Conservation (phyloP, 2,888 invertebrate genomes). For the Drosophila peninsularis region DNA sequence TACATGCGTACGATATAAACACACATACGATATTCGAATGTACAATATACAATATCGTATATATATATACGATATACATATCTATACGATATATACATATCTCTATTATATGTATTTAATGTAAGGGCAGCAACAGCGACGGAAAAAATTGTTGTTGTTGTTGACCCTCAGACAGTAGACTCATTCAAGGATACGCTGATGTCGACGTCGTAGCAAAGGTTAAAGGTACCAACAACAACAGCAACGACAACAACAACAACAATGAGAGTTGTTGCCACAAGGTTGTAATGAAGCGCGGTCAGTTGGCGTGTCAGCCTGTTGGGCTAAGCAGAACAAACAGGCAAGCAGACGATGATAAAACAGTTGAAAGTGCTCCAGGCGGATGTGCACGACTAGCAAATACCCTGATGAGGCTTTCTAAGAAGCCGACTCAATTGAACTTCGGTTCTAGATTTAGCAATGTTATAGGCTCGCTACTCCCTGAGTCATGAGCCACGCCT, state of each 20-base stretch:
- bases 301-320: constrained; percentile 33
- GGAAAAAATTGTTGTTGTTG: constrained; percentile 70
- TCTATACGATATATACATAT: constrained; percentile 14
- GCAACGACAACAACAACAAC: constrained; percentile 27
- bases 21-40: background rate
- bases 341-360: constrained; percentile 8
- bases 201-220: constrained; percentile 63
- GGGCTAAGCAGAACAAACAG: constrained; percentile 23
- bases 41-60: background rate
- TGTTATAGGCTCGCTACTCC: background rate
- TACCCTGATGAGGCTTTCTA: background rate
- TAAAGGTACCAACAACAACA: constrained; percentile 69
- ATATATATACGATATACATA: background rate
- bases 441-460: background rate
- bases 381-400: background rate
- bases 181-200: constrained; percentile 69
- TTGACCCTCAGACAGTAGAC: constrained; percentile 80
- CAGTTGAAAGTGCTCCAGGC: constrained; percentile 40
- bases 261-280: constrained; percentile 48
- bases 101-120: constrained; percentile 7
- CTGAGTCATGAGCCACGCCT: background rate
- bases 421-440: too few species aligned
- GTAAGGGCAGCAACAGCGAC: constrained; percentile 30
- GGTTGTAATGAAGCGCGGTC: constrained; percentile 64
- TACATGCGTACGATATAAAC: background rate